Base-by-base conservation (phyloP, 1,140 invertebrate genomes). In the Drosophila tristis region DNA sequence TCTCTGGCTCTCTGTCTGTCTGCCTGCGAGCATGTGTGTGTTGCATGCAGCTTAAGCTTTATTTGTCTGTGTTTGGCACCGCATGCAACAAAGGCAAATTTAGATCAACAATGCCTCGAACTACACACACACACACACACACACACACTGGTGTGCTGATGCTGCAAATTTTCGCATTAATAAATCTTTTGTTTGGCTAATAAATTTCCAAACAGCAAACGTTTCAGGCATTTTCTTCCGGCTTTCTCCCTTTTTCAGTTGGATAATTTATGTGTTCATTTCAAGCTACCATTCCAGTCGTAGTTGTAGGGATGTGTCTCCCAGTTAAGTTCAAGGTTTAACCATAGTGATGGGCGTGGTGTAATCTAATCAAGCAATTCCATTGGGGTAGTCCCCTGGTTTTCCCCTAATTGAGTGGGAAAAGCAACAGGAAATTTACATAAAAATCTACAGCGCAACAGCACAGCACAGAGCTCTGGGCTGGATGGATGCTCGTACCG, bases 181-280 rank as follows among this genome's bases (percentile, higher is more conserved):
- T 89, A 89, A 89, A 89, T 89, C 84, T 67, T 59, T 77, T 89
- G 84, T 89, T 84, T 84, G 73, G 9, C 72, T 68, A 80, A 87
- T 87, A 89, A 82, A 87, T 87, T 89, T 67, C 58, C 29, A 71
- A 87, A 58, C 58, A 71, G 64, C 59, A 56, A 71, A 56, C 61
- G 50, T 63, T 43, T 49, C 45, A 39, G 5, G 2, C 35, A 26
- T 54, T 56, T 42, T 63, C 39, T 25, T 11, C 9, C 6, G 15
- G 8, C 15, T 13, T 42, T 42, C 25, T 26, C 20, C 9, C 9
- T 9, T 35, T 31, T 20, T 23, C n/a, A 71, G 44, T 50, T 43
- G 65, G 39, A 66, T 75, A 84, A 57, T 66, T 62, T 75, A 60
- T 78, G 47, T 49, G 43, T 64, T 39, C 9, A 39, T 39, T 39